Conservation (phyloP, 2,113 vertebrate species). For the Malaclemys terrapin region DNA sequence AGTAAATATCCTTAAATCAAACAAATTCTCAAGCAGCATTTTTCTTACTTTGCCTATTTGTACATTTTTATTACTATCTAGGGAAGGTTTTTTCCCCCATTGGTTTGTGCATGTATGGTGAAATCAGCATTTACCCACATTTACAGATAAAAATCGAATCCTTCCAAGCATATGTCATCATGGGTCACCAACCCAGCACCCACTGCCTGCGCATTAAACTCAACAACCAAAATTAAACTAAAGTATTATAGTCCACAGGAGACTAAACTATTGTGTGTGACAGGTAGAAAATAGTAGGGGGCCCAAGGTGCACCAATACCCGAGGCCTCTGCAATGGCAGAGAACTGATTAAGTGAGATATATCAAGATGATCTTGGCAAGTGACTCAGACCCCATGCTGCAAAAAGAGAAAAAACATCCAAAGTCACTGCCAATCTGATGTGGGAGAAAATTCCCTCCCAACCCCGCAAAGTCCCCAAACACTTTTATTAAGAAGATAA, state of each 20-base stretch:
- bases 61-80: background rate
- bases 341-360: background rate
- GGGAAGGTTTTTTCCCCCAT: background rate
- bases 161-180: background rate
- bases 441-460: background rate
- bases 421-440: background rate
- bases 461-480: fast-evolving
- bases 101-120: background rate
- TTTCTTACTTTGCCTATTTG: background rate
- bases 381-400: background rate
- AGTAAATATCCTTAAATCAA: background rate
- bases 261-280: background rate
- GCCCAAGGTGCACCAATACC: background rate
- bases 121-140: background rate
- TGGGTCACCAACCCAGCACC: background rate
- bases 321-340: background rate
- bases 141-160: background rate
- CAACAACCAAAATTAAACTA: background rate
- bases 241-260: background rate
- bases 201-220: background rate
- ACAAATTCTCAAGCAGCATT: background rate
- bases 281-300: background rate
- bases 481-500: background rate
- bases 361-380: background rate
- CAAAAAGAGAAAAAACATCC: background rate